A percentile compares a stretch with the other conserved stretches of the same genome.
Conservation (phyloP, 1,140 invertebrate genomes). For the Neelides sp. region DNA sequence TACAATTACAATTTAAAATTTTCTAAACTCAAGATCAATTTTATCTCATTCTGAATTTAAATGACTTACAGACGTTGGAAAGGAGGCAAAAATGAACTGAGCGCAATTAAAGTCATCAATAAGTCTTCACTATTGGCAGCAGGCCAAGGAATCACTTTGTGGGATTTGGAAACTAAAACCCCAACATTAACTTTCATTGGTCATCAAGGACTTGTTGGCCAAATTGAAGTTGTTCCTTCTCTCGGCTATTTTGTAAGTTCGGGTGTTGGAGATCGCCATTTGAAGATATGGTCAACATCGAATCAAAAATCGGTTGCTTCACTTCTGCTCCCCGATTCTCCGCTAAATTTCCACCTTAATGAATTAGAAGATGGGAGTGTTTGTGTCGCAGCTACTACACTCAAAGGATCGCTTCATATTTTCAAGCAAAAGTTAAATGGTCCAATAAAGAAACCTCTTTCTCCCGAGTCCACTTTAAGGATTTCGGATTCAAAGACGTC, state of each 20-base stretch:
- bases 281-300: slow-evolving; percentile 23
- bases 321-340: slow-evolving; percentile 26
- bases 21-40: background rate
- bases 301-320: slow-evolving; percentile 30
- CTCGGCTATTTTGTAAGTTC: slow-evolving; percentile 26
- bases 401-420: slow-evolving; percentile 59
- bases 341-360: slow-evolving; percentile 28
- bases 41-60: background rate
- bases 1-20: background rate
- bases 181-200: slow-evolving; percentile 17
- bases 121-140: slow-evolving; percentile 13
- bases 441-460: slow-evolving; percentile 51
- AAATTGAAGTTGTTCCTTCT: slow-evolving; percentile 18
- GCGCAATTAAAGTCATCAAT: slow-evolving; percentile 8
- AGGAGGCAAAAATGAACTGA: slow-evolving; percentile 17
- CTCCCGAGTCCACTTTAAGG: slow-evolving; percentile 55
- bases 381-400: slow-evolving; percentile 48
- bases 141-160: slow-evolving; percentile 22
- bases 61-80: slow-evolving; percentile 25
- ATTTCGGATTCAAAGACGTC: slow-evolving; percentile 45
- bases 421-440: slow-evolving; percentile 63
- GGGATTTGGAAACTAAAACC: slow-evolving; percentile 24
- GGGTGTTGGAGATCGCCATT: slow-evolving; percentile 17
- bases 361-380: slow-evolving; percentile 48
- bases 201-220: slow-evolving; percentile 20